Conservation (phyloP, 1,140 invertebrate genomes). For the Hyles vespertilio region DNA sequence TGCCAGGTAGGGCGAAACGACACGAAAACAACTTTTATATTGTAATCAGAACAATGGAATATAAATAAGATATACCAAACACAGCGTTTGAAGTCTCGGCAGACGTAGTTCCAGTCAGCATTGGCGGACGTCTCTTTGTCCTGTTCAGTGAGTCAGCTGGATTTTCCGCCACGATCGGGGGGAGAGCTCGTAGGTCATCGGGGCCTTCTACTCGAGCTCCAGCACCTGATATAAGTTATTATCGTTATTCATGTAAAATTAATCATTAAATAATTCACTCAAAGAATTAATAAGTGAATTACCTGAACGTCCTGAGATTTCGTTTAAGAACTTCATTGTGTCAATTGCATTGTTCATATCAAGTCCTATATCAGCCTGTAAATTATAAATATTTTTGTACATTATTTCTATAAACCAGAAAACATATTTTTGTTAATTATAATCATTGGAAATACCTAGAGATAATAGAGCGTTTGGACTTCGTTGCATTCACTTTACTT, state of each 20-base stretch:
- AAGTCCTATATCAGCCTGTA: conserved; percentile 54
- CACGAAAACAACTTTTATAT: too few species aligned
- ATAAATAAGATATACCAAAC: conserved; percentile 56
- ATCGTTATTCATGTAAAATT: not conserved
- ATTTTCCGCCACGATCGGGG: conserved; percentile 76
- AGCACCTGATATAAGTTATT: conserved; percentile 31
- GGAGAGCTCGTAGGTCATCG: conserved; percentile 78
- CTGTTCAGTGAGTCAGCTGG: conserved; percentile 77
- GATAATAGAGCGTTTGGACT: too few species aligned
- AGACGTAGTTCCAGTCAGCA: conserved; percentile 83
- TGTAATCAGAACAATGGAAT: not conserved
- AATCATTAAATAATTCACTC: not conserved
- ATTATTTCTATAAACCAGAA: too few species aligned
- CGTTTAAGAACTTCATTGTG: conserved; percentile 49
- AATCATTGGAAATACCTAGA: too few species aligned
- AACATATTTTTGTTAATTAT: too few species aligned
- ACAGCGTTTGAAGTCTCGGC: conserved; percentile 81
- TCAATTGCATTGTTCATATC: conserved; percentile 39
- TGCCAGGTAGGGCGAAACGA: too few species aligned
- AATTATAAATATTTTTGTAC: conserved; percentile 7
- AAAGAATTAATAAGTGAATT: conserved; percentile 3
- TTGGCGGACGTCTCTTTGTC: conserved; percentile 75
- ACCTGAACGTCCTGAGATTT: conserved; percentile 52
- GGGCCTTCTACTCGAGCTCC: conserved; percentile 78
- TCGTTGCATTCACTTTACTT: too few species aligned